A percentile compares a stretch with the other conserved stretches of the same genome.
These are phyloP conservation scores for Polydrusus tereticollis DNA, from an alignment of 2,888 invertebrate genomes.

Conservation along the genomic window DNA sequence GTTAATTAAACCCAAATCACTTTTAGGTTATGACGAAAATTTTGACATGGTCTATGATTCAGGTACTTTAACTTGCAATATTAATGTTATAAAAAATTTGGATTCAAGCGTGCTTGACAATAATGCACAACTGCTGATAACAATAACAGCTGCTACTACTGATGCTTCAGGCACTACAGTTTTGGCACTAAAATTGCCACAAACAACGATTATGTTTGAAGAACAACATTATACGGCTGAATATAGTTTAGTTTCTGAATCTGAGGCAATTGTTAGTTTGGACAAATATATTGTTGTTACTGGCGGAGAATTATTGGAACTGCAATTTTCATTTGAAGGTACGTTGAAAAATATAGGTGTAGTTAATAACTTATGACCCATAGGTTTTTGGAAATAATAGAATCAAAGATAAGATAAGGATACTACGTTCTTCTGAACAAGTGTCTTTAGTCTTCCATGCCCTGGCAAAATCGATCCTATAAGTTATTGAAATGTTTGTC, in stretches of 20 bases:
- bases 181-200: slow-evolving; percentile 31
- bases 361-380: background rate
- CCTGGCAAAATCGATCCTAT: too few relatives aligned
- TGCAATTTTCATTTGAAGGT: slow-evolving; percentile 5
- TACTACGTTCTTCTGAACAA: too few relatives aligned
- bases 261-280: background rate
- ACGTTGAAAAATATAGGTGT: background rate
- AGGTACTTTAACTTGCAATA: slow-evolving; percentile 22
- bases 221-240: slow-evolving; percentile 12
- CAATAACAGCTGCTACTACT: slow-evolving; percentile 13
- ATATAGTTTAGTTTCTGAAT: background rate
- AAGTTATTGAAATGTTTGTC: too few relatives aligned
- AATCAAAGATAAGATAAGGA: too few relatives aligned
- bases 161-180: slow-evolving; percentile 6
- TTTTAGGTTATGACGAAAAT: slow-evolving; percentile 44
- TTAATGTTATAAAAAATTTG: slow-evolving; percentile 9
- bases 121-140: background rate
- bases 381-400: too few relatives aligned
- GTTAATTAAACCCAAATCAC: too few relatives aligned
- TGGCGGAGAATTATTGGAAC: background rate
- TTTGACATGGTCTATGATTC: slow-evolving; percentile 40
- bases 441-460: too few relatives aligned
- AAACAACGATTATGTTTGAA: slow-evolving; percentile 26
- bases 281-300: background rate
- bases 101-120: background rate